phyloP scores from a whole-genome alignment of 1,140 invertebrate species.

The Pachypeltis micranthus region DNA sequence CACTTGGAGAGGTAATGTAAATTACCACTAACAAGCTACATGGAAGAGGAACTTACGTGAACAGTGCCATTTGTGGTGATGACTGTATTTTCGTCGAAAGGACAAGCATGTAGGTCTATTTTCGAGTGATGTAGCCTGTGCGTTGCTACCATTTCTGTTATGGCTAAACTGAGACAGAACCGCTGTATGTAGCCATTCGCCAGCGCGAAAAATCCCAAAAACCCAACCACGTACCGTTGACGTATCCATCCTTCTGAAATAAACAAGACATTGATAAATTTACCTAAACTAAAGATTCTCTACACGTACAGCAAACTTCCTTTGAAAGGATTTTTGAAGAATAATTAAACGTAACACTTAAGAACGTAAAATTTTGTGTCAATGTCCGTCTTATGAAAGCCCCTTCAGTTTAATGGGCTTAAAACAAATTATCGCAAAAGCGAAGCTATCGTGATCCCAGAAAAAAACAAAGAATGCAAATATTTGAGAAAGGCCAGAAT shows the following conservation, averaged over 20 bases:
- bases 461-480: too few relatives aligned
- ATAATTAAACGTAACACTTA: too few relatives aligned
- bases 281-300: too few relatives aligned
- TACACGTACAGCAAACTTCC: too few relatives aligned
- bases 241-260: constrained; percentile 36
- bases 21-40: not conserved
- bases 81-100: constrained; percentile 9
- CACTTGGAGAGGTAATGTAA: not conserved
- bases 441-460: too few relatives aligned
- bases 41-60: not conserved
- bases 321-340: too few relatives aligned
- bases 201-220: constrained; percentile 73
- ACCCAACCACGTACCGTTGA: constrained; percentile 61
- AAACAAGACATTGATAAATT: too few relatives aligned
- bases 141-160: constrained; percentile 66
- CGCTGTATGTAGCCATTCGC: constrained; percentile 79
- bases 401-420: too few relatives aligned
- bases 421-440: too few relatives aligned
- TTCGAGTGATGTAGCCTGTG: constrained; percentile 8
- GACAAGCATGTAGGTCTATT: constrained; percentile 26
- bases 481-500: too few relatives aligned
- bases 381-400: too few relatives aligned
- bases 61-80: not conserved
- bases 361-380: too few relatives aligned
- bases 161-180: constrained; percentile 76